Evolutionary conservation across 1,140 invertebrate species (phyloP), one percentile per base, ranked within the genome.

Genomic region (Drosophila saltans): DNA sequence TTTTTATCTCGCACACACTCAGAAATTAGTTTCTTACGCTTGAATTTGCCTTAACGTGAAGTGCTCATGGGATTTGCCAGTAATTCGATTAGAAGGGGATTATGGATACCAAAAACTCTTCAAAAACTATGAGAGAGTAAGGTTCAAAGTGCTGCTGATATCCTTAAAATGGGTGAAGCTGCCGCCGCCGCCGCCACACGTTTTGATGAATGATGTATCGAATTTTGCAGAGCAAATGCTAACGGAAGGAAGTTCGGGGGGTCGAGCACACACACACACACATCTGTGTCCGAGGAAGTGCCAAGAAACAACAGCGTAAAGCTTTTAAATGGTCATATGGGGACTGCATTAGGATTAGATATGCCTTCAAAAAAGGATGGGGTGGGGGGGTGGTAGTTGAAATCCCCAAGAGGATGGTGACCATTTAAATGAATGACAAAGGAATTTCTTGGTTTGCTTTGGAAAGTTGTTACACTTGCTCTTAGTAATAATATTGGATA

Each of bases 11-110:
- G 71, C 69, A 66, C 43, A 72, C 45, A 71, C 80, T 84, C 77
- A 81, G 71, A 89, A 89, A 89, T 89, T 89, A 89, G 84, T 89
- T 89, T 89, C 84, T 89, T 89, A 89, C 84, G 84, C 84, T 81
- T 89, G 84, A 80, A 72, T 89, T 84, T 89, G 85, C 75, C 81
- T 84, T 89, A 81, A 84, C 81, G 60, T 69, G 76, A 74, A 86
- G 82, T 71, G 67, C 84, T 69, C 80, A 56, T 59, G 84, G 84
- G 84, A 89, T 80, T 88, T 80, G 74, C 65, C 21, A 68, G 67
- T 89, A 84, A 89, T 89, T 89, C 84, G 84, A 89, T 89, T 89
- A 89, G 81, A 89, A 89, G 72, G 84, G 80, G 84, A 89, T 89
- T 89, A 89, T 77, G 55, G 73, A 65, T 45, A 45, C 60, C 43